Percentiles rank a stretch among this genome's conserved stretches.
Conservation (phyloP, 2,888 invertebrate species). For the Adelphocoris suturalis region DNA sequence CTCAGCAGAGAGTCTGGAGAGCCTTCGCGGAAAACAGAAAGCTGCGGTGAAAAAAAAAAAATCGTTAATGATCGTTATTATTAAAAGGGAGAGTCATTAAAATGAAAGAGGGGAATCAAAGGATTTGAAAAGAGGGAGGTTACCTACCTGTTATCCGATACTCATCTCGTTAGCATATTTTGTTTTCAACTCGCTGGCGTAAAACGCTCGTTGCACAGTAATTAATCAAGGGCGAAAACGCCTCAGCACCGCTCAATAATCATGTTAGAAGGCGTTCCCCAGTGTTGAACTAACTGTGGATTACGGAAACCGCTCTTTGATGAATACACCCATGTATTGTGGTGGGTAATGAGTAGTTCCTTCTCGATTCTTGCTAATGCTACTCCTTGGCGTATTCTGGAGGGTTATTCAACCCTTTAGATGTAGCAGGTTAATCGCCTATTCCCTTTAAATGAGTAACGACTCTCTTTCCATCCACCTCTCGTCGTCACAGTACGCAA, state of each 20-base stretch:
- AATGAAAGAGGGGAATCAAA: not conserved
- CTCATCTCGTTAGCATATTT: constrained; percentile 41
- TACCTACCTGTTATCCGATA: constrained; percentile 14
- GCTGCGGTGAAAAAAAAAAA: not conserved
- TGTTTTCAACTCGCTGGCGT: constrained; percentile 14
- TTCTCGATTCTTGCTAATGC: too few species aligned
- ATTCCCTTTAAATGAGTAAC: too few species aligned
- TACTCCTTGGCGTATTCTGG: too few species aligned
- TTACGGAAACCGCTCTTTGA: not conserved
- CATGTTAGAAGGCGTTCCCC: not conserved
- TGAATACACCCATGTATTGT: too few species aligned
- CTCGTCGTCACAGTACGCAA: too few species aligned
- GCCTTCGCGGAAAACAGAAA: too few species aligned
- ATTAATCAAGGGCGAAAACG: constrained; percentile 24
- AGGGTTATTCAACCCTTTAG: too few species aligned
- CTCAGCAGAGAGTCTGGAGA: too few species aligned
- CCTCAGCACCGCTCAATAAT: not conserved
- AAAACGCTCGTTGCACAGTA: constrained; percentile 34
- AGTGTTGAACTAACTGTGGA: not conserved
- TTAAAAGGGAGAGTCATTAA: constrained; percentile 7
- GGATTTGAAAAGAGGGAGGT: not conserved
- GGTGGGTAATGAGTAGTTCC: too few species aligned
- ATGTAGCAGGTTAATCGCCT: too few species aligned
- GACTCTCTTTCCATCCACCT: too few species aligned
- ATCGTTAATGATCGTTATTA: not conserved